phyloP scores from a whole-genome alignment of 2,797 vertebrate genomes.

The Amniataba percoides region DNA sequence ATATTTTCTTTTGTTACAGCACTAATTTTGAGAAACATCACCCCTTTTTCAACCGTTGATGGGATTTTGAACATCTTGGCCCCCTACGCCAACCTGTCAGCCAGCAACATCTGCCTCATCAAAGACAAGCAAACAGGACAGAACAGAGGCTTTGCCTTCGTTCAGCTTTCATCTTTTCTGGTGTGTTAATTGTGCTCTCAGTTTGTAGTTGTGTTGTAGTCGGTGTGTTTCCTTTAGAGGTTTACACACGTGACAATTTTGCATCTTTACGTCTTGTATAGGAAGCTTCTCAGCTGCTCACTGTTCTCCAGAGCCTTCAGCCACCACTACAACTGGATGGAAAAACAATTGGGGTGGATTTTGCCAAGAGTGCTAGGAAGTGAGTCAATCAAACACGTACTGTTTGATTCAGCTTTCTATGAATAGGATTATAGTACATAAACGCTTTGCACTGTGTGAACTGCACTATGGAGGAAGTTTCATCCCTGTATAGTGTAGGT shows the following conservation, averaged over 20 bases:
- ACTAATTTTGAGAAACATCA: slow-evolving; percentile 94
- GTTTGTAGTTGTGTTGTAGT: neutral
- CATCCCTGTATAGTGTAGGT: neutral
- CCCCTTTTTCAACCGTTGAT: slow-evolving; percentile 90
- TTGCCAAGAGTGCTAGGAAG: slow-evolving; percentile 95
- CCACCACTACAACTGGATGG: slow-evolving; percentile 95
- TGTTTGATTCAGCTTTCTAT: slow-evolving; percentile 5
- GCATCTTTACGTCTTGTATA: slow-evolving; percentile 57
- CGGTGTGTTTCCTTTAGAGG: neutral
- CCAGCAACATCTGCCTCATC: slow-evolving; percentile 93
- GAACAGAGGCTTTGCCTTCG: slow-evolving; percentile 94
- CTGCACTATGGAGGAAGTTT: neutral
- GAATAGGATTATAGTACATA: slow-evolving; percentile 17
- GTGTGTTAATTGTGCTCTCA: slow-evolving; percentile 73
- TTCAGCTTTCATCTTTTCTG: slow-evolving; percentile 93
- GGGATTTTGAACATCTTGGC: slow-evolving; percentile 91
- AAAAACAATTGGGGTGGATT: slow-evolving; percentile 96
- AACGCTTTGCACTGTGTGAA: neutral
- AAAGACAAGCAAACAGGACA: slow-evolving; percentile 96
- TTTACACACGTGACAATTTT: neutral
- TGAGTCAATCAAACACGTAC: slow-evolving; percentile 75
- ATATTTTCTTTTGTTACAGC: slow-evolving; percentile 76
- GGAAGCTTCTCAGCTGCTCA: slow-evolving; percentile 95
- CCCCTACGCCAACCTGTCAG: slow-evolving; percentile 91
- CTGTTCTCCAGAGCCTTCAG: slow-evolving; percentile 93